Conservation (phyloP, 2,113 vertebrate species). For the Caranx melampygus region DNA sequence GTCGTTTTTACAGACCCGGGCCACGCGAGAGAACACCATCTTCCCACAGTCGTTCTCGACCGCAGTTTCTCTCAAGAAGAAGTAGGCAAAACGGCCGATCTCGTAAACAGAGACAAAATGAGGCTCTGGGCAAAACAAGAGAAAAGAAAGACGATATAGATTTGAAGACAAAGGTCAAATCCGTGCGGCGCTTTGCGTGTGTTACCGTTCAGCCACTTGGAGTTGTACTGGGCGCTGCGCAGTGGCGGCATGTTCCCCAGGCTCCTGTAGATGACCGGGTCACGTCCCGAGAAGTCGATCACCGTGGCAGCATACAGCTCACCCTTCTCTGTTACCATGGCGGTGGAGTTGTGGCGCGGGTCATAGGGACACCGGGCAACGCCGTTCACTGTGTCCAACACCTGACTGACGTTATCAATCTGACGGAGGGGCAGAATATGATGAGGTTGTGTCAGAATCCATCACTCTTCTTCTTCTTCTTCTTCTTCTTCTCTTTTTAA, state of each 20-base stretch:
- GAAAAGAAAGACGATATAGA: not conserved
- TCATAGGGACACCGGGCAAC: constrained; percentile 97
- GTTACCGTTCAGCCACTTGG: constrained; percentile 96
- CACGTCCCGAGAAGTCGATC: constrained; percentile 95
- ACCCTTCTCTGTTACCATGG: constrained; percentile 90
- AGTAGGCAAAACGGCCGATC: constrained; percentile 94
- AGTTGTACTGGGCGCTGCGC: constrained; percentile 96
- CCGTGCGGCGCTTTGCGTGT: not conserved
- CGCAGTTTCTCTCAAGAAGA: constrained; percentile 94
- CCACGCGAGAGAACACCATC: constrained; percentile 93
- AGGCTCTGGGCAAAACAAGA: constrained; percentile 84
- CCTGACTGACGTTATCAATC: constrained; percentile 88
- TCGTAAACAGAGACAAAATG: constrained; percentile 95
- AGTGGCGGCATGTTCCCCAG: constrained; percentile 92
- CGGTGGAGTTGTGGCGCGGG: constrained; percentile 96
- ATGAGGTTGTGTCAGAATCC: no score
- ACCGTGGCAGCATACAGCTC: constrained; percentile 97
- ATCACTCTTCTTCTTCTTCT: no score
- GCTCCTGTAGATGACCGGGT: constrained; percentile 96
- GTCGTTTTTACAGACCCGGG: constrained; percentile 96
- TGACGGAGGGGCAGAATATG: constrained; percentile 46
- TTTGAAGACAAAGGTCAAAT: not conserved
- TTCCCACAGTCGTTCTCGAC: constrained; percentile 96
- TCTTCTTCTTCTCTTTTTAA: no score
- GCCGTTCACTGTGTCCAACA: constrained; percentile 93